Percentiles rank a stretch among this genome's conserved stretches.
Conservation (phyloP, 2,113 vertebrate genomes). For the Daubentonia madagascariensis region DNA sequence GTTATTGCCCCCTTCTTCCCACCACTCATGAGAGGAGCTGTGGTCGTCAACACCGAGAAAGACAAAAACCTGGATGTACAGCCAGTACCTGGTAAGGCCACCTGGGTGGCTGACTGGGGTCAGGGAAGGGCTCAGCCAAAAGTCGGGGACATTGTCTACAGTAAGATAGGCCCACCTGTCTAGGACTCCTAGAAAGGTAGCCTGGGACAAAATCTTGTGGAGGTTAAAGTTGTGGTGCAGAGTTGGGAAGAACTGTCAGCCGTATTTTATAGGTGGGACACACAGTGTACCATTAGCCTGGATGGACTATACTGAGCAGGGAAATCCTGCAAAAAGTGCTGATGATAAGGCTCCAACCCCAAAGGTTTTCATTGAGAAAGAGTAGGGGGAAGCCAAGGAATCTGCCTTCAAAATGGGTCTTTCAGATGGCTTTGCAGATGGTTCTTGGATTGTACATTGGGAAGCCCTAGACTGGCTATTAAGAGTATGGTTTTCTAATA, state of each 20-base stretch:
- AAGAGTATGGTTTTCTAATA: background rate
- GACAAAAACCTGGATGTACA: constrained; percentile 88
- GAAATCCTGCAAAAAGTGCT: background rate
- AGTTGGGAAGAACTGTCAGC: background rate
- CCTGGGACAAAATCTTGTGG: background rate
- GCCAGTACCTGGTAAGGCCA: constrained; percentile 83
- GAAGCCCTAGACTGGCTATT: background rate
- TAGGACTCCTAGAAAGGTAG: background rate
- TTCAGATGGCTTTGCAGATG: background rate
- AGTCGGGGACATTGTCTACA: background rate
- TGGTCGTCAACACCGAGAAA: constrained; percentile 96
- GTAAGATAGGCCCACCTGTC: background rate
- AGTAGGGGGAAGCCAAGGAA: background rate
- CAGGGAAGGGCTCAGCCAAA: background rate
- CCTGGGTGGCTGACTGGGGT: background rate
- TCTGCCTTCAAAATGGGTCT: background rate
- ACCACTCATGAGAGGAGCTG: constrained; percentile 92
- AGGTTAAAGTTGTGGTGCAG: background rate
- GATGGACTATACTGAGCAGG: background rate
- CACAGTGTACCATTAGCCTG: background rate
- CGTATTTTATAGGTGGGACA: background rate
- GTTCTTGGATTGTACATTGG: background rate
- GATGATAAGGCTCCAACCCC: background rate
- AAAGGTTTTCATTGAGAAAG: background rate
- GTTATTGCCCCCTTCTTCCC: constrained; percentile 97